A percentile compares a stretch with the other conserved stretches of the same genome.
phyloP scores from a whole-genome alignment of 2,113 vertebrate species.

The Chiloscyllium plagiosum region DNA sequence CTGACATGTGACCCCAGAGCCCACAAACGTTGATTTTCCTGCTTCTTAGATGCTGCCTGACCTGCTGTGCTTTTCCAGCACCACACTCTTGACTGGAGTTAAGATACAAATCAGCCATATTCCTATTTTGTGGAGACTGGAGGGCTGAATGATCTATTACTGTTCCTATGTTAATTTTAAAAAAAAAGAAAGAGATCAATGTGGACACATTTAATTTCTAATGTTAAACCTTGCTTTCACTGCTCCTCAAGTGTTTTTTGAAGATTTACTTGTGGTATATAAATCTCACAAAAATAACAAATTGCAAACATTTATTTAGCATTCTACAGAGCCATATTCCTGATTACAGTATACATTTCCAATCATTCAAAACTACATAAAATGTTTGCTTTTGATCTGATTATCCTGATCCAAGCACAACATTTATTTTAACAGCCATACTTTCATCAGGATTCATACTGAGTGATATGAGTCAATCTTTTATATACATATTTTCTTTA shows the following conservation, averaged over 20 bases:
- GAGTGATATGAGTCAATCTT: background rate
- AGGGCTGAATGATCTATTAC: background rate
- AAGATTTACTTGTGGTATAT: background rate
- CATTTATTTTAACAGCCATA: background rate
- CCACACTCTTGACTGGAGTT: background rate
- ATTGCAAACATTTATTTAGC: background rate
- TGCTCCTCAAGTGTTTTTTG: background rate
- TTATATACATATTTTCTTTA: background rate
- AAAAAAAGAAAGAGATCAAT: background rate
- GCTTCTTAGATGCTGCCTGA: too few relatives aligned
- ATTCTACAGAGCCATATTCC: background rate
- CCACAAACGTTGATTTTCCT: too few relatives aligned
- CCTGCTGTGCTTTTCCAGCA: too few relatives aligned
- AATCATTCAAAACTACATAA: background rate
- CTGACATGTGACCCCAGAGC: too few relatives aligned
- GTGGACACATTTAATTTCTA: background rate
- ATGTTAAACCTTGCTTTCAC: background rate
- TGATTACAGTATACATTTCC: background rate
- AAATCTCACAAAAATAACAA: background rate
- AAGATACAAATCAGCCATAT: background rate
- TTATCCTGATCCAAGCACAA: conserved; percentile 19
- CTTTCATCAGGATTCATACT: background rate
- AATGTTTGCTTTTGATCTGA: background rate
- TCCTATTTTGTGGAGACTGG: background rate
- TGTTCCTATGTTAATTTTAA: background rate